These are phyloP conservation scores for Pogoniulus pusillus DNA, from an alignment of 2,797 vertebrate species.

Conservation along the genomic window DNA sequence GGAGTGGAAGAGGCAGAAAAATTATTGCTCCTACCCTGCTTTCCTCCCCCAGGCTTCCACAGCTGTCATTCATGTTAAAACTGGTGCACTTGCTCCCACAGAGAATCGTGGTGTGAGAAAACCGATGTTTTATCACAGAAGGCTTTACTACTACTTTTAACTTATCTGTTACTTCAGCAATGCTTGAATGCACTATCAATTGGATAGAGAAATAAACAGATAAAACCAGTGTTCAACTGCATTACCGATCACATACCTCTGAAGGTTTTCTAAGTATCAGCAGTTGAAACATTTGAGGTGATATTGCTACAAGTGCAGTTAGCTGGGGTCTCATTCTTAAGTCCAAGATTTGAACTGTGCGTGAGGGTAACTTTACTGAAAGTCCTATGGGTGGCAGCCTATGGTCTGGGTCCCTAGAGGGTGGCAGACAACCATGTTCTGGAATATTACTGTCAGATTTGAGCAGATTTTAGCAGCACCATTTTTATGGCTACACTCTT, in stretches of 20 bases:
- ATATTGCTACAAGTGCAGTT: neutral
- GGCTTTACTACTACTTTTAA: neutral
- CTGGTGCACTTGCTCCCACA: neutral
- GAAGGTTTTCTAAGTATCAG: neutral
- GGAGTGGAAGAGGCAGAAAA: neutral
- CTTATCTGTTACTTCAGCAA: neutral
- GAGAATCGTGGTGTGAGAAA: neutral
- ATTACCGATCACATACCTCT: neutral
- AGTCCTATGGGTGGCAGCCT: neutral
- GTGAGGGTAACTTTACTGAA: neutral
- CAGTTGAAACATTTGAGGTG: neutral
- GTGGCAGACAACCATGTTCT: neutral
- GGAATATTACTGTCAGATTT: neutral
- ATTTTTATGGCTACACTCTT: neutral
- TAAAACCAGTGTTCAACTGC: neutral
- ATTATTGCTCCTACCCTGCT: neutral
- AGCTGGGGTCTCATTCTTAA: neutral
- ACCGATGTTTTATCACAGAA: neutral
- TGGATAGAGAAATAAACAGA: neutral
- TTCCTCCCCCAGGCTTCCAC: neutral
- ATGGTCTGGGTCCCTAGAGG: neutral
- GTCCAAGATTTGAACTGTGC: neutral
- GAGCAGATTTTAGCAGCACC: neutral
- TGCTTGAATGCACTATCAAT: neutral
- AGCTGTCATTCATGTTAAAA: neutral